Conservation (phyloP, 2,888 invertebrate species). For the Rhamnusium bicolor region DNA sequence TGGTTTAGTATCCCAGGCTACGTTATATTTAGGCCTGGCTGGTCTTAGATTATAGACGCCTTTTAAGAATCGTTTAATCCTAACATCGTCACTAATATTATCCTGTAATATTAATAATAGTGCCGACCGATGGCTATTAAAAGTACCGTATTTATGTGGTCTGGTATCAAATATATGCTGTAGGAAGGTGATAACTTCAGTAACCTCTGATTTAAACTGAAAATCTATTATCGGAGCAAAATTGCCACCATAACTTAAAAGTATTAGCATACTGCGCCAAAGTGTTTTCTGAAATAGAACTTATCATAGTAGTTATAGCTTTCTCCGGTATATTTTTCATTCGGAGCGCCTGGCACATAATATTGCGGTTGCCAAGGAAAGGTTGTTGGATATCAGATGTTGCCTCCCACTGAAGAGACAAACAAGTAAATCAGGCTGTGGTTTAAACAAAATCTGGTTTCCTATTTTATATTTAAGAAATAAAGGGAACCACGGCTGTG, state of each 20-base stretch:
- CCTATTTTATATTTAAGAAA: not conserved
- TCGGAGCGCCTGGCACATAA: not conserved
- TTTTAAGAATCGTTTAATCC: not conserved
- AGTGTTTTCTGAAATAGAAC: not conserved
- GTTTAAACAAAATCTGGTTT: no score
- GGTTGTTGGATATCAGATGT: not conserved
- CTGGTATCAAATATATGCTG: not conserved
- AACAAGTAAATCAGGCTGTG: not conserved
- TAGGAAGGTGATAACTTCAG: constrained; percentile 1
- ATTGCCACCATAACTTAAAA: not conserved
- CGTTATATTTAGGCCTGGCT: not conserved
- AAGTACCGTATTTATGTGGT: constrained; percentile 1
- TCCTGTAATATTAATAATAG: not conserved
- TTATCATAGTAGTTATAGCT: not conserved
- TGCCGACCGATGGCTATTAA: constrained; percentile 4
- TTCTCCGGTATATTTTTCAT: not conserved
- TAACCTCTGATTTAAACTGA: not conserved
- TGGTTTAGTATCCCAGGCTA: not conserved
- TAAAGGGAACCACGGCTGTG: not conserved
- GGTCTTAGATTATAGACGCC: not conserved
- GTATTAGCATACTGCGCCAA: not conserved
- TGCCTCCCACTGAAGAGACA: not conserved
- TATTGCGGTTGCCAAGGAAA: constrained; percentile 13
- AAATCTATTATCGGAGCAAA: not conserved
- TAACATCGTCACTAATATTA: not conserved